phyloP scores from a whole-genome alignment of 2,888 invertebrate species.

The Eurytoma californica region DNA sequence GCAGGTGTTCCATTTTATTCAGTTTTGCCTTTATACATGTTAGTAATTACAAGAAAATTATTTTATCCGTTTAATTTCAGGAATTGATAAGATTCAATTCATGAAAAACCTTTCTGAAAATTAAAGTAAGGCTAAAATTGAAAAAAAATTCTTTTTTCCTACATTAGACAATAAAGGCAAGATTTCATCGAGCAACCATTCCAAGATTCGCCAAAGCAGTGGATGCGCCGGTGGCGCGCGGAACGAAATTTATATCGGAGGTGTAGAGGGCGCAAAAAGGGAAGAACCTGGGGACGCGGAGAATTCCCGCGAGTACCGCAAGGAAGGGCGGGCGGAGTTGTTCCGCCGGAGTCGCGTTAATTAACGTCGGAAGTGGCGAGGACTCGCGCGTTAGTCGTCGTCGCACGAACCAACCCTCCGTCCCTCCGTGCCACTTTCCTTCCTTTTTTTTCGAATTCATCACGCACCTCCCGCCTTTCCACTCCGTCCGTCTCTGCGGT shows the following conservation, averaged over 20 bases:
- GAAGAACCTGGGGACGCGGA: background rate
- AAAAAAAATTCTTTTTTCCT: no score
- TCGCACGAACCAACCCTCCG: background rate
- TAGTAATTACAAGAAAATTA: no score
- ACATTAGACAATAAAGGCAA: no score
- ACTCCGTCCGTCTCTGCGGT: background rate
- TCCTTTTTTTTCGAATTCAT: background rate
- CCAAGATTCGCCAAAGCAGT: background rate
- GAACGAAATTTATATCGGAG: constrained; percentile 28
- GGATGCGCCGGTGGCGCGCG: background rate
- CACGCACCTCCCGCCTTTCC: background rate
- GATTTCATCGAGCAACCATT: background rate
- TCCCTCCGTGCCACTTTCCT: background rate
- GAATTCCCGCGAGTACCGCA: constrained; percentile 20
- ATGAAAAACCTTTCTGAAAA: no score
- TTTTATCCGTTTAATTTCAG: no score
- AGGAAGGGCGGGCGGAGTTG: constrained; percentile 5
- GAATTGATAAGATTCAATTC: no score
- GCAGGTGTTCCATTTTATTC: no score
- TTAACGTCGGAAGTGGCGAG: constrained; percentile 42
- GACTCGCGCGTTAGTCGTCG: constrained; percentile 25
- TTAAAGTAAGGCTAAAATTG: no score
- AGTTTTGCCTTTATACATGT: no score
- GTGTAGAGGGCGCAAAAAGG: background rate
- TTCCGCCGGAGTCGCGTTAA: constrained; percentile 39